A percentile compares a stretch with the other conserved stretches of the same genome.
These are phyloP conservation scores for Bubo blakistoni DNA, from an alignment of 2,113 vertebrate genomes.

Conservation along the genomic window DNA sequence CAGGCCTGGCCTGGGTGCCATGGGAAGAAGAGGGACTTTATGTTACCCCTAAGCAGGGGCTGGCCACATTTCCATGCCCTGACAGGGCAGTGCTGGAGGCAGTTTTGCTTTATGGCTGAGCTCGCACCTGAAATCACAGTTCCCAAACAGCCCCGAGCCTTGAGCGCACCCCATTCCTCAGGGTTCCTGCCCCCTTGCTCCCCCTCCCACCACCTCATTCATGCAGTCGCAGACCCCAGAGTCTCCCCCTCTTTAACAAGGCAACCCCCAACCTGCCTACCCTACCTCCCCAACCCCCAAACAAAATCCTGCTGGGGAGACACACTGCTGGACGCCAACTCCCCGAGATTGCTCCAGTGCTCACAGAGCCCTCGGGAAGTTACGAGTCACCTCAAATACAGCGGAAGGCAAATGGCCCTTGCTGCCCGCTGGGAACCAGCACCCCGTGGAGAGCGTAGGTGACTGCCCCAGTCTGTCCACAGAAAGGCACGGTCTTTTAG, in stretches of 20 bases:
- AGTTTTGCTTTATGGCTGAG: background rate
- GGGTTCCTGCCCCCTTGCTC: background rate
- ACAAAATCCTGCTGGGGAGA: background rate
- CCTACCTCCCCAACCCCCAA: background rate
- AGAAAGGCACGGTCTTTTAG: background rate
- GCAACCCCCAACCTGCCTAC: background rate
- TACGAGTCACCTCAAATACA: background rate
- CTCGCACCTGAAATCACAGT: background rate
- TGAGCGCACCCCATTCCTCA: background rate
- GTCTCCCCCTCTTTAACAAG: background rate
- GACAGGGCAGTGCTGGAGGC: background rate
- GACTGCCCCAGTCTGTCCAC: rapidly evolving
- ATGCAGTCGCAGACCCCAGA: background rate
- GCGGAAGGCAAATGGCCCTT: background rate
- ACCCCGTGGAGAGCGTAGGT: background rate
- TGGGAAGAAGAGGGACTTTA: background rate
- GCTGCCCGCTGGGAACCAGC: rapidly evolving
- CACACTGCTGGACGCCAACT: rapidly evolving
- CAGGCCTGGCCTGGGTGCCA: background rate
- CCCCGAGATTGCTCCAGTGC: background rate
- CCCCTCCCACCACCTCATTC: background rate
- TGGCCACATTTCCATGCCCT: background rate
- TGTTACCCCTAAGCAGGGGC: background rate
- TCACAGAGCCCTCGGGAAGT: rapidly evolving
- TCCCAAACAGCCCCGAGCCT: background rate